Evolutionary conservation across 2,113 vertebrate species (phyloP), one percentile per base, ranked within the genome.

Genomic region (Phylloscopus trochilus): DNA sequence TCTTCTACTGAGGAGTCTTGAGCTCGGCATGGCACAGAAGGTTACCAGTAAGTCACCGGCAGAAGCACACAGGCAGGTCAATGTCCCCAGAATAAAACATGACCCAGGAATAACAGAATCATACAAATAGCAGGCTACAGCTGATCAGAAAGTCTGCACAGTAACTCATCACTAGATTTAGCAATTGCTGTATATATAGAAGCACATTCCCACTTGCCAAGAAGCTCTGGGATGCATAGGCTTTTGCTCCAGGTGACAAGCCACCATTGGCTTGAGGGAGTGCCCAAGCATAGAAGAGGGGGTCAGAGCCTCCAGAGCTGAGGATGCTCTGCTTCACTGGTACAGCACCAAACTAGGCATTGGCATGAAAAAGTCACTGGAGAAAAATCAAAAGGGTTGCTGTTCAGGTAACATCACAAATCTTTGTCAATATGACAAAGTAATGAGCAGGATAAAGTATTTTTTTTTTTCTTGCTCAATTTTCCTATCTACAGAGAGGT

Each of bases 61-160:
- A 92, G 68, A 91, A 89, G 23, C 51, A 58, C 26, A 82, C 16
- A 66, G 81, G 74, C 89, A 98, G 86, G 91, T 94, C 94, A 95
- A 86, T 90, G 52, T 83, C 92, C 92, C 83, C 94, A 79, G 87
- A 94, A 95, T 75, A 93, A 92, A 94, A 52, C 72, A 70, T 51
- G n/a, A 91, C 68, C 89, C 93, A 94, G 62, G 66, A 89, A 90
- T 84, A 96, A 96, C 64, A 93, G 74, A 52, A 49, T 79, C 83
- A 79, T 89, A 68, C 41, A 68, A 87, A 87, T 18, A 93, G 76
- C 62, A 93, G 74, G 9, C 11, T 92, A 39, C 52, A 86, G 81
- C 85, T 88, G 60, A 35, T 84, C 52, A 88, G 88, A 89, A 91
- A 88, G 83, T 31, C 84, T 91, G 67, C 75, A 55, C 19, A 53